Base-by-base conservation (phyloP, 1,140 invertebrate genomes). In the Bombus sylvicola region DNA sequence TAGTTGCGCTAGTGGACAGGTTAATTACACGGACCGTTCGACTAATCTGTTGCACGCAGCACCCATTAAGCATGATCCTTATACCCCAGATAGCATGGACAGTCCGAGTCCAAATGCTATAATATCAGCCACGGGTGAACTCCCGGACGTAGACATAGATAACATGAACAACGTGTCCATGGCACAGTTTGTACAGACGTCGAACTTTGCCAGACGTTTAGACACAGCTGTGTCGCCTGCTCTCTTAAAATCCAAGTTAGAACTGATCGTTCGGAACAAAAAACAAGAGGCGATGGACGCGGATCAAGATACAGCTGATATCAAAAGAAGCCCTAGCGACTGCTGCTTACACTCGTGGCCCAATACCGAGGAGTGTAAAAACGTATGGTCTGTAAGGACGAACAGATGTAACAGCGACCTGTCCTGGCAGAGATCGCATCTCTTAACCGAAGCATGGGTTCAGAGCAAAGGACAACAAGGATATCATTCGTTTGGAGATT, bases 21-120 rank as follows among this genome's bases (percentile, higher is more conserved):
- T 86, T 77, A 84, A 91, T 86, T 91, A 85, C 85, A 89, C 92
- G 83, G 93, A 94, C 80, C 91, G 92, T 72, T 94, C 94, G 82
- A 93, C 94, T 84, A 95, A 95, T 91, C 91, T 96, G 83, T 95
- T 96, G 95, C 96, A 96, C 94, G 95, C 96, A 91, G 93, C 91
- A 89, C 94, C 95, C 69, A 92, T 95, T 87, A 95, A 95, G 94
- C 93, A 96, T 91, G 97, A 97, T 93, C 97, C 97, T 2, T 98
- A 98, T 87, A 98, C 97, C 0, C 97, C 97, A 28, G 97, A 97
- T 90, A 97, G 97, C 94, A 96, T 96, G 88, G 97, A 97, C 88
- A 97, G 97, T 81, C 97, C 97, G 87, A 97, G 97, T 75, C 97
- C 97, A 18, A 96, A 96, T 87, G 95, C 96, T 37, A 95, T 96